Conservation (phyloP, 2,888 invertebrate genomes). For the Ophioninae sp. region DNA sequence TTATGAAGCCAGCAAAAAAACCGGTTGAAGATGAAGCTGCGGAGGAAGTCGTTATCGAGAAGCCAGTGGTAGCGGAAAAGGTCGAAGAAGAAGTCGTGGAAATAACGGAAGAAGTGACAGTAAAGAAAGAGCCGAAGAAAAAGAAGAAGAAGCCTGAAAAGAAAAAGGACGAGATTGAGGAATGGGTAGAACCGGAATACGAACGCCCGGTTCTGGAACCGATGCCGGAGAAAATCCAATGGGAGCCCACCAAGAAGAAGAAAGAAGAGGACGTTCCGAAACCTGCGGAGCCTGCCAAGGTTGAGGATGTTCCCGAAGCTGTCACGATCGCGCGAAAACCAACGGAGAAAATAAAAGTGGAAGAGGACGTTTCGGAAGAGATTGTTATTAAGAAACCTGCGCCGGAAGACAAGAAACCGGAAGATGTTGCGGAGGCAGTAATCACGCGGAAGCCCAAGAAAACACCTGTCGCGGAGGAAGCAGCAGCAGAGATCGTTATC, state of each 20-base stretch:
- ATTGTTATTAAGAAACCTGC: slow-evolving; percentile 67
- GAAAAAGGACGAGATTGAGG: slow-evolving; percentile 63
- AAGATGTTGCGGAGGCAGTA: slow-evolving; percentile 69
- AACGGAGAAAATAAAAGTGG: slow-evolving; percentile 68
- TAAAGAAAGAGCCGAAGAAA: slow-evolving; percentile 64
- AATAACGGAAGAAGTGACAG: slow-evolving; percentile 62
- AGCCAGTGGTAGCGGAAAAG: slow-evolving; percentile 61
- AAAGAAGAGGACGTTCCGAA: slow-evolving; percentile 66
- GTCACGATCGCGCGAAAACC: slow-evolving; percentile 71
- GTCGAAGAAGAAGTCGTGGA: slow-evolving; percentile 61
- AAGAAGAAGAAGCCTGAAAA: slow-evolving; percentile 65
- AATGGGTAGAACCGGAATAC: slow-evolving; percentile 70
- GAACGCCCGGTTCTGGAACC: slow-evolving; percentile 70
- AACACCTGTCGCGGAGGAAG: slow-evolving; percentile 67
- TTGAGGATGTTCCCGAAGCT: slow-evolving; percentile 71
- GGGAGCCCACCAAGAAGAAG: slow-evolving; percentile 65
- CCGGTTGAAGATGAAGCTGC: slow-evolving; percentile 71
- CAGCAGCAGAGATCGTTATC: slow-evolving; percentile 71
- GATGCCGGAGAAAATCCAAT: slow-evolving; percentile 69
- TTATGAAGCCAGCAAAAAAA: slow-evolving; percentile 77
- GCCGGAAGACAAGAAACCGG: slow-evolving; percentile 69
- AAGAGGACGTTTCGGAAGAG: slow-evolving; percentile 70
- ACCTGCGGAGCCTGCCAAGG: slow-evolving; percentile 68
- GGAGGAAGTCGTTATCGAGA: slow-evolving; percentile 59
- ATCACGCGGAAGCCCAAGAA: slow-evolving; percentile 67